Evolutionary conservation across 2,888 invertebrate genomes (phyloP).

Genomic region (Mystacides longicornis): DNA sequence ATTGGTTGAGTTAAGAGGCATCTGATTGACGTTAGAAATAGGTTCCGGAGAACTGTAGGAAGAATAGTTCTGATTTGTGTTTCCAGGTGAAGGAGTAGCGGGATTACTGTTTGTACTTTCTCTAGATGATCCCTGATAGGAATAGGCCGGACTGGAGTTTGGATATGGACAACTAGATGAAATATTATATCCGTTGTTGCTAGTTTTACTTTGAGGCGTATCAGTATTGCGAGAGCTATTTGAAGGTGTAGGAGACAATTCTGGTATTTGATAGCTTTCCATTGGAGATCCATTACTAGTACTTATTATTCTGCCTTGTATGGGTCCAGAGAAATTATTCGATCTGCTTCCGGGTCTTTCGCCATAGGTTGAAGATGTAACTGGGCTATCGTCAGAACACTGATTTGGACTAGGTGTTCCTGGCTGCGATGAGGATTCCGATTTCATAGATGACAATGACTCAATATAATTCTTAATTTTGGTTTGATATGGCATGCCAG

Average conservation of each 20-base stretch:
- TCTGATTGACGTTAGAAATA: constrained; percentile 26
- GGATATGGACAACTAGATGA: constrained; percentile 40
- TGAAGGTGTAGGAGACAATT: constrained; percentile 55
- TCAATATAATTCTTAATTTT: constrained; percentile 24
- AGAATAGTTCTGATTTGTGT: constrained; percentile 35
- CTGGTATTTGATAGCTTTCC: constrained; percentile 45
- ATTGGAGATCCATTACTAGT: constrained; percentile 72
- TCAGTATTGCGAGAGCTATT: constrained; percentile 47
- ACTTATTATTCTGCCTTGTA: constrained; percentile 78
- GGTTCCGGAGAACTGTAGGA: constrained; percentile 43
- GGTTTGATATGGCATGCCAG: constrained; percentile 20
- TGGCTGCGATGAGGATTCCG: constrained; percentile 46
- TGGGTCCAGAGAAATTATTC: constrained; percentile 55
- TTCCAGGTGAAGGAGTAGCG: constrained; percentile 37
- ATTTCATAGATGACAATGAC: constrained; percentile 29
- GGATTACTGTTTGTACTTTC: constrained; percentile 40
- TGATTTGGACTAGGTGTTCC: constrained; percentile 51
- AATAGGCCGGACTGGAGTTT: constrained; percentile 47
- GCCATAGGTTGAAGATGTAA: constrained; percentile 60
- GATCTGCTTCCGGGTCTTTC: constrained; percentile 46
- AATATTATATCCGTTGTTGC: constrained; percentile 34
- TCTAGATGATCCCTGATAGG: constrained; percentile 40
- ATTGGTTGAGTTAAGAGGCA: constrained; percentile 9
- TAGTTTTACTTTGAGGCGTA: constrained; percentile 40
- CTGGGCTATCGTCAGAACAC: constrained; percentile 52